phyloP scores from a whole-genome alignment of 30 jellyfish, hydroid and myxozoan genomes.

The Clytia hemisphaerica region DNA sequence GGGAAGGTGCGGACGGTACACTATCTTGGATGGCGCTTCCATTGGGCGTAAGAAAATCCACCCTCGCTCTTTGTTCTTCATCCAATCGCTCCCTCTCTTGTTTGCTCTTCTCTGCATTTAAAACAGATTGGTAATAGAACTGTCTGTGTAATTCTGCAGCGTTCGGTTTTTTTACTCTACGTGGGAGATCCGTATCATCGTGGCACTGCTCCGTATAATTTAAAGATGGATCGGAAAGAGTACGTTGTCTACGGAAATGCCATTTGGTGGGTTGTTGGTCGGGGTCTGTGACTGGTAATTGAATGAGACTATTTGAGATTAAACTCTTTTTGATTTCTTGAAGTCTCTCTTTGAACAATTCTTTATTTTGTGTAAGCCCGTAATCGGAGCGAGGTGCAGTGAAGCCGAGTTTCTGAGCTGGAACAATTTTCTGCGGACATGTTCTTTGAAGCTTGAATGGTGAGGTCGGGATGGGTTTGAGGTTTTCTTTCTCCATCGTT shows the following conservation, averaged over 20 bases:
- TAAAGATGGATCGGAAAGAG: conserved; percentile 20
- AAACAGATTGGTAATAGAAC: conserved; percentile 1
- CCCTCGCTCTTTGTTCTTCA: too few species aligned
- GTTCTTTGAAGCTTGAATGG: conserved; percentile 21
- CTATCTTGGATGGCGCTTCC: too few species aligned
- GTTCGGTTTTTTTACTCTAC: conserved; percentile 5
- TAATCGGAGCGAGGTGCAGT: conserved; percentile 26
- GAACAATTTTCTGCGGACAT: conserved; percentile 8
- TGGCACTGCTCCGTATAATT: conserved; percentile 23
- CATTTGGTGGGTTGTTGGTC: too few species aligned
- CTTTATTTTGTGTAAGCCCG: conserved; percentile 13
- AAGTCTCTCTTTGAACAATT: conserved; percentile 8
- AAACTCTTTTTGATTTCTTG: conserved; percentile 8
- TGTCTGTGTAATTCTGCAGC: conserved; percentile 18
- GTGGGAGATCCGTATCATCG: conserved; percentile 11
- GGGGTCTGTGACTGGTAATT: too few species aligned
- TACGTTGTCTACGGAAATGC: too few species aligned
- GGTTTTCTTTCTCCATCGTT: not conserved
- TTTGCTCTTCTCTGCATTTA: conserved; percentile 16
- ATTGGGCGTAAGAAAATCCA: too few species aligned
- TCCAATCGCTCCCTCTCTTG: too few species aligned
- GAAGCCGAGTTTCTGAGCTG: conserved; percentile 25
- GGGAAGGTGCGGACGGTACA: too few species aligned
- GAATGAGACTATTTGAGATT: too few species aligned
- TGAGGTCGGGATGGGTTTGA: not conserved